These are phyloP conservation scores for Drosophila erecta DNA, from an alignment of 1,140 invertebrate species.

Conservation along the genomic window DNA sequence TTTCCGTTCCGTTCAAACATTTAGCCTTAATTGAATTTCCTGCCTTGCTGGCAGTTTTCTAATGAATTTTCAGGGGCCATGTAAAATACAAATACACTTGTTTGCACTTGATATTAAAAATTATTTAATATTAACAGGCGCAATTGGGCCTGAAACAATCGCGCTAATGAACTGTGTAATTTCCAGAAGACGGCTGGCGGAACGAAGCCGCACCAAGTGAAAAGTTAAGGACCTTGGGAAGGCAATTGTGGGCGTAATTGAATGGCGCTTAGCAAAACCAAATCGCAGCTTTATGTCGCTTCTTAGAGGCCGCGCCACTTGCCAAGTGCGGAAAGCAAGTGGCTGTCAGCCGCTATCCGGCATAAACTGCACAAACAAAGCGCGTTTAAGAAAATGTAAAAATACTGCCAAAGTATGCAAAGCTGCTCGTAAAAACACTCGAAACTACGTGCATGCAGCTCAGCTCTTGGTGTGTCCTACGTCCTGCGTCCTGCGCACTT, in stretches of 20 bases:
- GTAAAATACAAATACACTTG: constrained; percentile 35
- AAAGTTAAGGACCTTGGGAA: background rate
- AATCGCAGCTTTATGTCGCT: constrained; percentile 60
- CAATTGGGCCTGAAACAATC: constrained; percentile 62
- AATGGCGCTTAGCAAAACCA: constrained; percentile 64
- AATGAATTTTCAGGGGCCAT: background rate
- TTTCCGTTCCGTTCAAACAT: background rate
- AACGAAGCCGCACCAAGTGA: constrained; percentile 12
- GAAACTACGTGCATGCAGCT: constrained; percentile 67
- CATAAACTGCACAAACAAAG: constrained; percentile 78
- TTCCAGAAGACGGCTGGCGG: constrained; percentile 15
- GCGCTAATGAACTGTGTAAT: constrained; percentile 75
- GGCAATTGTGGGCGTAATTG: constrained; percentile 61
- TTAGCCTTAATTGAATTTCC: constrained; percentile 2
- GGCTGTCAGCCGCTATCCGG: constrained; percentile 51
- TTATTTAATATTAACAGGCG: constrained; percentile 75
- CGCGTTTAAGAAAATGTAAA: constrained; percentile 73
- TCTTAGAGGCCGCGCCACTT: constrained; percentile 53
- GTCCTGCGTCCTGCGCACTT: constrained; percentile 11
- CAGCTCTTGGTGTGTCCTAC: constrained; percentile 12
- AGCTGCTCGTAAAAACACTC: constrained; percentile 81
- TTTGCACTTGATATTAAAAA: constrained; percentile 74
- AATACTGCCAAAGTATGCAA: constrained; percentile 81
- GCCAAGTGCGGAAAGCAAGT: constrained; percentile 35
- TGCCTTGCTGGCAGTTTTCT: constrained; percentile 8